These are phyloP conservation scores for Phytoseiulus persimilis DNA, from an alignment of 2,888 invertebrate genomes.

Conservation along the genomic window DNA sequence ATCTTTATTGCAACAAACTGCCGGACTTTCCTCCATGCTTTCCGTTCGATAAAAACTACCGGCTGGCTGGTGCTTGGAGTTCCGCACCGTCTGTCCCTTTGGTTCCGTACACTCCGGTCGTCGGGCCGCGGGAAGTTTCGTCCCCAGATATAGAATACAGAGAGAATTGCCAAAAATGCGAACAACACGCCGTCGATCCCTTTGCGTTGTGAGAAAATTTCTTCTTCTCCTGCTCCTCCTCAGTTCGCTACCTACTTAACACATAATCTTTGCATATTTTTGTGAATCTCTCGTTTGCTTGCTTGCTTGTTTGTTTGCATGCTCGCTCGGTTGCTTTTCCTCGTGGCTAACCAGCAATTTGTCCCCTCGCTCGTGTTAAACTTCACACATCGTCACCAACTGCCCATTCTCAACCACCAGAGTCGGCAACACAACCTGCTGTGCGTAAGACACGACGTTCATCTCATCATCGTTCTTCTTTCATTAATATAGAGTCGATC, in stretches of 20 bases:
- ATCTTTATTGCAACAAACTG: too few species aligned
- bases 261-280: neutral
- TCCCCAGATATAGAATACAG: neutral
- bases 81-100: too few species aligned
- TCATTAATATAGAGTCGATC: neutral
- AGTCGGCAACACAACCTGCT: neutral
- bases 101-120: neutral
- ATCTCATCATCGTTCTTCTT: neutral
- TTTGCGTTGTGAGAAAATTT: neutral
- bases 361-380: neutral
- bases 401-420: neutral
- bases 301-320: neutral
- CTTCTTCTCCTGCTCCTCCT: neutral
- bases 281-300: neutral
- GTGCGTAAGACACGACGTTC: neutral
- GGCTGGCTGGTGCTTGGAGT: neutral
- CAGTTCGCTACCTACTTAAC: neutral
- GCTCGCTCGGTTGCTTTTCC: neutral
- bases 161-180: neutral
- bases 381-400: neutral
- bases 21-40: too few species aligned
- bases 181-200: neutral
- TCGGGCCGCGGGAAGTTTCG: neutral
- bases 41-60: too few species aligned
- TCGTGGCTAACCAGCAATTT: neutral